Evolutionary conservation across 1,140 invertebrate genomes (phyloP), one percentile per base, ranked within the genome.

Genomic region (Trypoxylus dichotomus): DNA sequence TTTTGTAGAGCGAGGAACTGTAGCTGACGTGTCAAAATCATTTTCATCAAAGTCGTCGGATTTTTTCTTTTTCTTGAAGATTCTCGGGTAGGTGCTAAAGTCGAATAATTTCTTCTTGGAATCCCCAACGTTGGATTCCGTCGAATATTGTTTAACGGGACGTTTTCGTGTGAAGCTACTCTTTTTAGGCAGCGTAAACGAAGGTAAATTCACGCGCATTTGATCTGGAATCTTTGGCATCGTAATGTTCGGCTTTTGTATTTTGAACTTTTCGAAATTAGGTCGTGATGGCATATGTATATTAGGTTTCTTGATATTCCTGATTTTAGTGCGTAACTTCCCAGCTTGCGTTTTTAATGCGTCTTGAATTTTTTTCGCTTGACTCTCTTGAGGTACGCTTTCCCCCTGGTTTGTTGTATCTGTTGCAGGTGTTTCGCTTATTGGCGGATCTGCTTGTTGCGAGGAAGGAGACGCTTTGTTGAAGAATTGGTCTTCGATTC

Each of bases 71-170:
- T 88, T 90, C 54, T 90, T 89, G 81, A 95, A 94, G 41, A 94
- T 87, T 75, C 93, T 88, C 0, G 94, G 94, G 85, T 93, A 94
- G 0, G 93, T 94, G 79, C 90, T 90, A 77, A 93, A 92, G 83
- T 93, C 92, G 84, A 94, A 94, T 89, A 93, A 83, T 85, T 90
- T 86, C 88, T 88, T 83, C 86, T 90, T 79, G 75, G 87, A 85
- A 72, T 86, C 85, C 32, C 85, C 86, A 0, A 83, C 86, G 63
- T 79, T 87, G 42, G 86, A 89, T 78, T 89, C 88, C 24, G 85
- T 88, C 58, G 88, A 89, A 10, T 81, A 80, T 76, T 88, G 85
- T 77, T 82, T 84, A 13, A 86, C 81, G 54, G 79, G 76, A 63
- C 76, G 76, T 79, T 82, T 83, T 27, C 63, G 41, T 7, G 77